phyloP scores from a whole-genome alignment of 2,113 vertebrate genomes.

The Corythoichthys intestinalis region DNA sequence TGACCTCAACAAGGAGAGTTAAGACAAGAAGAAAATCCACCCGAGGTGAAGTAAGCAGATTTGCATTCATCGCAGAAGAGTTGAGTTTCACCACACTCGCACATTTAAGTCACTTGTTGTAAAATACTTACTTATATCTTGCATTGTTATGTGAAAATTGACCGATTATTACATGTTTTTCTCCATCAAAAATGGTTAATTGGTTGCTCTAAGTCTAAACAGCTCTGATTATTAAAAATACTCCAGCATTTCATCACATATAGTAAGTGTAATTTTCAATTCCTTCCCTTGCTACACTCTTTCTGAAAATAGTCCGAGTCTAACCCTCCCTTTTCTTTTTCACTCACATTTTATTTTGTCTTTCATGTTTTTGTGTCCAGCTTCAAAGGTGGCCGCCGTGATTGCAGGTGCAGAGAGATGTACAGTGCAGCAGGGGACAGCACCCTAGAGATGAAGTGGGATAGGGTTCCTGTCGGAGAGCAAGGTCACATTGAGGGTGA shows the following conservation, averaged over 20 bases:
- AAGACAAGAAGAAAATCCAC: constrained; percentile 1
- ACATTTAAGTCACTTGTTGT: neutral
- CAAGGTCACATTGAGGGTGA: constrained; percentile 13
- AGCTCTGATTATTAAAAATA: neutral
- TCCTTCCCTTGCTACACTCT: neutral
- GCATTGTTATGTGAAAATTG: neutral
- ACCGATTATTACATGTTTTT: neutral
- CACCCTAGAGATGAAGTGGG: constrained; percentile 1
- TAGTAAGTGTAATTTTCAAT: neutral
- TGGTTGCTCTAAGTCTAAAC: neutral
- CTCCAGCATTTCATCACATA: neutral
- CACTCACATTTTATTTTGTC: constrained; percentile 3
- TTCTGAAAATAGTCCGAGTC: constrained; percentile 6
- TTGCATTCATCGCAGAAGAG: neutral
- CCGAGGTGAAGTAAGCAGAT: constrained; percentile 1
- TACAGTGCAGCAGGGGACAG: constrained; percentile 6
- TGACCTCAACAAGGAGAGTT: neutral
- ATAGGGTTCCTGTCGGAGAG: constrained; percentile 6
- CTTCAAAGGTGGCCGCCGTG: constrained; percentile 37
- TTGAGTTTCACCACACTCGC: neutral
- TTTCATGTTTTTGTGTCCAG: constrained; percentile 33
- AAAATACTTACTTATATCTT: neutral
- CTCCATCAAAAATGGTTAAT: neutral
- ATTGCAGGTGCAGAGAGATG: constrained; percentile 24
- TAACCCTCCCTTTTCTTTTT: neutral